Evolutionary conservation across 2,797 vertebrate genomes (phyloP), one percentile per base, ranked within the genome.

Genomic region (Lerista edwardsae): DNA sequence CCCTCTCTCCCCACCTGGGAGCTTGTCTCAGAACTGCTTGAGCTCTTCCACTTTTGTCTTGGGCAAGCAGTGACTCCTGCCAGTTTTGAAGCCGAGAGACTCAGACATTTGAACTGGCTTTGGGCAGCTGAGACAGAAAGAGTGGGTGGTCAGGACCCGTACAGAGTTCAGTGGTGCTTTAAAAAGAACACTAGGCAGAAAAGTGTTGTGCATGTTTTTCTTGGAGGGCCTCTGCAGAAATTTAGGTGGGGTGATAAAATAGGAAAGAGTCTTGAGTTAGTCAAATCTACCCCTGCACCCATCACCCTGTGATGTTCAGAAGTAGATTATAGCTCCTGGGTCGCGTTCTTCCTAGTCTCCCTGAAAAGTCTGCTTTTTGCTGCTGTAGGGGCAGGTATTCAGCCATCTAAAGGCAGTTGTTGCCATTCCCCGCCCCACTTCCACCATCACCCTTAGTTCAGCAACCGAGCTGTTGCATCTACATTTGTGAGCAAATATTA

Each of bases 1-100:
- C 10, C 27, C 17, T 2, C 0, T 14, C 0, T 67, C n/a, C 1
- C 15, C 44, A 74, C 1, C 55, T 47, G 65, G n/a, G n/a, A n/a
- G n/a, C n/a, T 75, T 84, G 57, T 82, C 85, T 69, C 21, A 9
- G 0, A 1, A 25, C 29, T 55, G 47, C 47, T 31, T 14, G 15
- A 55, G 14, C 11, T 55, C 51, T 15, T 55, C 51, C 15, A 55
- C 14, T 55, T 55, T 11, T 17, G 15, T 55, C 51, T 55, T 55
- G 51, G 2, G 51, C 51, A 17, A 3, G 11, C 51, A 55, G 19
- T 17, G 47, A 47, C 47, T 47, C 6, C 47, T 47, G 14, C 51
- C 51, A 17, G 2, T 55, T 55, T 55, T 17, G 51, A 55, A 55
- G 14, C 51, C 19, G 14, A 15, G 51, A 55, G 51, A 55, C 15